Conservation (phyloP, 2,113 vertebrate species). For the Xenotilapia caudafasciata region DNA sequence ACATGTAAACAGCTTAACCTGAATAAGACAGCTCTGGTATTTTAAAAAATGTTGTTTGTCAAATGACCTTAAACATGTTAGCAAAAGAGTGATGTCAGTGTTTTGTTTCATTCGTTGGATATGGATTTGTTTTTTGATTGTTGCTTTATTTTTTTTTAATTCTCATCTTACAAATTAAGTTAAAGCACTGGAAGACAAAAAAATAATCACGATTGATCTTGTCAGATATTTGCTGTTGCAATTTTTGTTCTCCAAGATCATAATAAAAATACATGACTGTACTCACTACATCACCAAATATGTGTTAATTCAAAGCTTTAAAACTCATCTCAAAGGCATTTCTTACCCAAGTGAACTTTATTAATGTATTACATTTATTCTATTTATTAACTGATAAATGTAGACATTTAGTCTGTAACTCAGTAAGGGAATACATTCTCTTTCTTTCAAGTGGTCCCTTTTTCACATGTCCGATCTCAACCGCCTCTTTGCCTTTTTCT, state of each 20-base stretch:
- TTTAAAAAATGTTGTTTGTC: neutral
- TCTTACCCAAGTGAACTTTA: neutral
- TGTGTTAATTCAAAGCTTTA: neutral
- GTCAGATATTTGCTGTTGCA: neutral
- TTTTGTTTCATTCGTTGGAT: neutral
- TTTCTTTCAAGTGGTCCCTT: rapidly evolving
- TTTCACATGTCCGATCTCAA: neutral
- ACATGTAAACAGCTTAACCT: conserved; percentile 33
- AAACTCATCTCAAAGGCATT: neutral
- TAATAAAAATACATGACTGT: neutral
- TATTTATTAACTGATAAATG: neutral
- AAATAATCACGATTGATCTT: neutral
- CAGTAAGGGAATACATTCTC: neutral
- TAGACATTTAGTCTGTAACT: neutral
- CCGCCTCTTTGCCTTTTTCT: neutral
- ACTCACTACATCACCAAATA: neutral
- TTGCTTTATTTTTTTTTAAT: neutral
- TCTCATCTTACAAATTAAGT: neutral
- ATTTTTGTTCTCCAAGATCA: neutral
- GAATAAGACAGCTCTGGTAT: neutral
- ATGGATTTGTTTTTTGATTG: neutral
- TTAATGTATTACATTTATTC: neutral
- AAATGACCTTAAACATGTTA: neutral
- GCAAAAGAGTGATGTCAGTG: neutral
- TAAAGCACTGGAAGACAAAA: neutral